phyloP scores from a whole-genome alignment of 1,140 invertebrate species.

The Condylostylus longicornis region DNA sequence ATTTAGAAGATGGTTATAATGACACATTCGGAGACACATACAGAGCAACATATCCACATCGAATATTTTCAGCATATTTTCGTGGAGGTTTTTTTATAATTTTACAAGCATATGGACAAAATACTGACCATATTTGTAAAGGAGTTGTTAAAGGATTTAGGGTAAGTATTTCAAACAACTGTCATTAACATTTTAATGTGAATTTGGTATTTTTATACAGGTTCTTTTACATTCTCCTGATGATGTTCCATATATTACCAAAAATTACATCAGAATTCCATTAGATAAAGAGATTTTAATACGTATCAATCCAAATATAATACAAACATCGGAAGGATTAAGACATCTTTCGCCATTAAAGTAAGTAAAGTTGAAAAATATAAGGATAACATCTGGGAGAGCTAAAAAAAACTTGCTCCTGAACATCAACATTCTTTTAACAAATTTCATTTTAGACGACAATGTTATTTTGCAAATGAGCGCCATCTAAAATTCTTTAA shows the following conservation, averaged over 20 bases:
- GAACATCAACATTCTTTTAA: too few relatives aligned
- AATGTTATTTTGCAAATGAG: slow-evolving; percentile 47
- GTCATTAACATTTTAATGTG: too few relatives aligned
- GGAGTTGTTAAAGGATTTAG: slow-evolving; percentile 54
- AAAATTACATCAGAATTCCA: slow-evolving; percentile 42
- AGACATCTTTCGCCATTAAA: too few relatives aligned
- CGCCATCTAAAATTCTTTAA: slow-evolving; percentile 44
- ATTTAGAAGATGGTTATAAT: slow-evolving; percentile 42
- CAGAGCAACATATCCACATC: slow-evolving; percentile 39
- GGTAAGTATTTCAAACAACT: too few relatives aligned
- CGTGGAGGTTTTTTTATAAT: slow-evolving; percentile 43
- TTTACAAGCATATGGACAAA: slow-evolving; percentile 38
- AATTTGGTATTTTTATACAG: too few relatives aligned
- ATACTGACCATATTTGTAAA: slow-evolving; percentile 48
- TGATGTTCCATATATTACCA: slow-evolving; percentile 40
- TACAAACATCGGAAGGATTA: slow-evolving; percentile 43
- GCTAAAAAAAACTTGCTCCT: too few relatives aligned
- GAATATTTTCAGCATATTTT: slow-evolving; percentile 41
- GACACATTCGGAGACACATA: slow-evolving; percentile 26
- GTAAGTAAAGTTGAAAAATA: too few relatives aligned
- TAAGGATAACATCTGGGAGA: too few relatives aligned
- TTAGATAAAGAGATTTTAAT: slow-evolving; percentile 36
- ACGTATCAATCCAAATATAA: slow-evolving; percentile 45
- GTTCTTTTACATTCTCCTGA: slow-evolving; percentile 41
- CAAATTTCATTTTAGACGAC: slow-evolving; percentile 33